These are phyloP conservation scores for Smithornis capensis DNA, from an alignment of 2,113 vertebrate species.

Conservation along the genomic window DNA sequence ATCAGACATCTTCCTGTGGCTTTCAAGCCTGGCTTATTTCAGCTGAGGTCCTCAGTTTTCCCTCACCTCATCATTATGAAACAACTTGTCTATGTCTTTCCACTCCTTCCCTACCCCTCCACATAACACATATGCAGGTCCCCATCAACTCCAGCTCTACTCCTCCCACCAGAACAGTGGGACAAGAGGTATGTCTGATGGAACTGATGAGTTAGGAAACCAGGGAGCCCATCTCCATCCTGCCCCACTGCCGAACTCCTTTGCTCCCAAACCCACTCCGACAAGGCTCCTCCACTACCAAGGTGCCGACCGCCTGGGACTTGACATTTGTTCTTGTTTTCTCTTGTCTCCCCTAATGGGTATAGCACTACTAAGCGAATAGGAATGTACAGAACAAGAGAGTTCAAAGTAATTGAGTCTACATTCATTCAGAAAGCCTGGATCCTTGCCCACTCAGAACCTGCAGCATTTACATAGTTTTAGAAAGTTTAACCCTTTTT, in stretches of 20 bases:
- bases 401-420: constrained; percentile 74
- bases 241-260: neutral
- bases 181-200: constrained; percentile 20
- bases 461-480: constrained; percentile 69
- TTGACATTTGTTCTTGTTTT: constrained; percentile 75
- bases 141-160: constrained; percentile 24
- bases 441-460: constrained; percentile 63
- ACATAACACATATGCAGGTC: neutral
- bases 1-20: neutral
- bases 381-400: constrained; percentile 74
- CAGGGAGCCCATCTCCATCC: constrained; percentile 18
- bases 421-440: constrained; percentile 72
- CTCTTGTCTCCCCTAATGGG: constrained; percentile 71
- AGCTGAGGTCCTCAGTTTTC: constrained; percentile 7
- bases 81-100: constrained; percentile 9
- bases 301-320: constrained; percentile 57
- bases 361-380: constrained; percentile 72
- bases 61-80: constrained; percentile 27
- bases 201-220: neutral
- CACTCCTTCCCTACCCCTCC: neutral
- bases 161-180: constrained; percentile 36
- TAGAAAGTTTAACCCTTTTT: constrained; percentile 71
- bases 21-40: neutral
- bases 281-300: constrained; percentile 50
- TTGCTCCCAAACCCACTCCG: constrained; percentile 34